These are phyloP conservation scores for Drosophila nannoptera DNA, from an alignment of 1,140 invertebrate genomes.

Conservation along the genomic window DNA sequence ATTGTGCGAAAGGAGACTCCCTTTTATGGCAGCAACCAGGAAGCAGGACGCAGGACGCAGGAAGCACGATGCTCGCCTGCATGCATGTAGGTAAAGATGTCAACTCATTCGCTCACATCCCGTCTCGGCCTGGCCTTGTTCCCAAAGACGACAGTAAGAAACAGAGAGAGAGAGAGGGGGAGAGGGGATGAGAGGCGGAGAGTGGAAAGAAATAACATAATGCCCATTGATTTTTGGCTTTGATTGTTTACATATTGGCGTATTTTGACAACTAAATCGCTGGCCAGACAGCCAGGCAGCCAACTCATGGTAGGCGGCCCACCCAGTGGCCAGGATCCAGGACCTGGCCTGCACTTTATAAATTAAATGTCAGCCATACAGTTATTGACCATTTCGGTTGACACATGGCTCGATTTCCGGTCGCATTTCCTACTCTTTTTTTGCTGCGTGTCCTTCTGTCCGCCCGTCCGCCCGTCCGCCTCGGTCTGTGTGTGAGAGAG, in stretches of 20 bases:
- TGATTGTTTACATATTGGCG: conserved; percentile 68
- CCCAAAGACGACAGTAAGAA: neutral
- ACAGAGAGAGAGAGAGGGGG: too few relatives aligned
- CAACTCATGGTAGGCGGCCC: conserved; percentile 23
- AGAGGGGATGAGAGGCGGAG: too few relatives aligned
- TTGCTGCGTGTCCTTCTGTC: conserved; percentile 2
- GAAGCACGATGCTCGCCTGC: conserved; percentile 4
- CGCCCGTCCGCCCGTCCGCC: too few relatives aligned
- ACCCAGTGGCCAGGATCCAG: conserved; percentile 40
- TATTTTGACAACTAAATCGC: conserved; percentile 75
- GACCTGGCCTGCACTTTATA: conserved; percentile 49
- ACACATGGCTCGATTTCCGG: conserved; percentile 72
- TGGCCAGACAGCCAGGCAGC: conserved; percentile 35
- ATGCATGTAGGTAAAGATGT: conserved; percentile 69
- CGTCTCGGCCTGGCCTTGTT: conserved; percentile 43
- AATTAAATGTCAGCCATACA: conserved; percentile 64
- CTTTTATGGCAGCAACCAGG: conserved; percentile 30
- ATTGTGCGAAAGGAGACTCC: conserved; percentile 46
- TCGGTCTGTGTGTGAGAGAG: neutral
- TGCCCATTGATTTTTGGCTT: conserved; percentile 54
- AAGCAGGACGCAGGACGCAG: conserved; percentile 73
- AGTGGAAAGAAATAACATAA: conserved; percentile 19
- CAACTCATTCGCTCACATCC: conserved; percentile 47
- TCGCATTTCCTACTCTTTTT: conserved; percentile 48
- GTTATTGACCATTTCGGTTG: conserved; percentile 57